A percentile compares a stretch with the other conserved stretches of the same genome.
Conservation (phyloP, 2,797 vertebrate species). For the Pangasius djambal region DNA sequence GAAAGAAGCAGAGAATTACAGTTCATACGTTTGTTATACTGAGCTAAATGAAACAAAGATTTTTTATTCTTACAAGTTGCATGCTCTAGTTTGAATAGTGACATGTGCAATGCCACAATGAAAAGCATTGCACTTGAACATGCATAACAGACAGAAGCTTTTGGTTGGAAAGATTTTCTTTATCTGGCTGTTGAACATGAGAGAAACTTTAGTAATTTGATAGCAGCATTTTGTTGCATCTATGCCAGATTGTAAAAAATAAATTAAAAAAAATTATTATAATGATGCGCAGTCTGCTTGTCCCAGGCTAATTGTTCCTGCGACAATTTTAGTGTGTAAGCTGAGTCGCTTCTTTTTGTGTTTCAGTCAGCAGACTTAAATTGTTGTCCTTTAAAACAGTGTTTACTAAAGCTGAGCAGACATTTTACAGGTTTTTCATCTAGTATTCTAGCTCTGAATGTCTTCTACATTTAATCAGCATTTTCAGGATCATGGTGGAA, state of each 20-base stretch:
- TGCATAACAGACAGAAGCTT: not conserved
- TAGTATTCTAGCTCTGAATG: not conserved
- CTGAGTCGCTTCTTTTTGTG: too few species aligned
- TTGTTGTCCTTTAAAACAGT: not conserved
- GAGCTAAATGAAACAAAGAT: not conserved
- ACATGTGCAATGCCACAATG: not conserved
- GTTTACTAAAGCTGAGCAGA: not conserved
- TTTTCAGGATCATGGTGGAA: constrained; percentile 18
- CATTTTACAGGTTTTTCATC: not conserved
- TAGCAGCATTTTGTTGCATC: not conserved
- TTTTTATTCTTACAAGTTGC: not conserved
- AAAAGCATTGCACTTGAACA: not conserved
- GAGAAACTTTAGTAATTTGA: not conserved
- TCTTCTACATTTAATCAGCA: not conserved
- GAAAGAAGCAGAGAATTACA: not conserved
- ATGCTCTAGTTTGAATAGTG: not conserved
- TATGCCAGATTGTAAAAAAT: not conserved
- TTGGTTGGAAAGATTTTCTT: not conserved
- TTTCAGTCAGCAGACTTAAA: not conserved
- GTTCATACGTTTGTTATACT: not conserved
- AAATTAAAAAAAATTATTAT: too few species aligned
- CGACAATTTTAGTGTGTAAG: not conserved
- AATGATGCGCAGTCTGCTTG: not conserved
- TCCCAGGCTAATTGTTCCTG: not conserved
- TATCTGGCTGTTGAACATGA: not conserved